Base-by-base conservation (phyloP, 2,113 vertebrate species). In the Apodemus speciosus region DNA sequence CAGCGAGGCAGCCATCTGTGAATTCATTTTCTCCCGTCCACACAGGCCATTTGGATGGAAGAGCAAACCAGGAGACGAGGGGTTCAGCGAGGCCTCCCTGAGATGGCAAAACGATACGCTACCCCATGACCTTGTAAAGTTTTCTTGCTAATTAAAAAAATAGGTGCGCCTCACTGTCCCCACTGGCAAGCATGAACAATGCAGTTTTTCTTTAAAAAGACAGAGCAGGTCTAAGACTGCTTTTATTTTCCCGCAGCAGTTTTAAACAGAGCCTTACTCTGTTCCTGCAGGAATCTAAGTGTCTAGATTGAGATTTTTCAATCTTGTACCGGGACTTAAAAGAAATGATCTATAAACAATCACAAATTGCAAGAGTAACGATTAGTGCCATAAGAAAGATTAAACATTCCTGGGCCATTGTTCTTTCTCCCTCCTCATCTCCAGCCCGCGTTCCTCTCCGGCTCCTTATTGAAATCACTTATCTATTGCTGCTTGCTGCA, bases 381-480 rank as follows among this genome's bases (percentile, higher is more conserved):
- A 99, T 99, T 99, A 99, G 98, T 98, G 98, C 98, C 97, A 98
- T 98, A 98, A 98, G 97, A 98, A 98, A 99, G 98, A 99, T 99
- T 98, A 99, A 99, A 99, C 98, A 98, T 98, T 98, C 98, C 97
- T 97, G 95, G 98, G 96, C 98, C 98, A 98, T 98, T 98, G 98
- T 98, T 98, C 98, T 98, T 97, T 98, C 98, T 98, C 97, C 92
- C 96, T 97, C 98, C 97, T 98, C 97, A 98, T 98, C 97, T 97
- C 90, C 40, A 73, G 97, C 97, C 97, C 0, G 85, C 98, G 98
- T 98, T 98, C 98, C 98, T 99, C 98, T 98, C 98, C 98, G 98
- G 98, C 98, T 98, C 98, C 98, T 98, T 98, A 99, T 98, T 99
- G 98, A 98, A 99, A 99, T 98, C 98, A 98, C 98, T 99, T 99